Evolutionary conservation across 2,113 vertebrate species (phyloP).

Genomic region (Uropsilus gracilis): DNA sequence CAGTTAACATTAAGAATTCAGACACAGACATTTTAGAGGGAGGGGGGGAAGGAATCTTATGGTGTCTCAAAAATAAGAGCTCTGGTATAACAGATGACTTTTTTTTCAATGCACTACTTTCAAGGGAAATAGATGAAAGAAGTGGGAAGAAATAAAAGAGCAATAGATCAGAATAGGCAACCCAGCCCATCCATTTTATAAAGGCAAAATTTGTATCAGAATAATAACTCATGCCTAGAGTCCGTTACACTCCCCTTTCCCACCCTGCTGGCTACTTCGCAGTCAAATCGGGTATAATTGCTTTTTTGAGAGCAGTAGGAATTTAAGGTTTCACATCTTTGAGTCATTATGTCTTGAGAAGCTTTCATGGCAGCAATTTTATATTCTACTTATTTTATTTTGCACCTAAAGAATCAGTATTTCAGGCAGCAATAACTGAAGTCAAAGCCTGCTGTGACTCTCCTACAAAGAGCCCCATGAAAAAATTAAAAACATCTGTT

Average conservation of each 20-base stretch:
- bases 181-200: not conserved
- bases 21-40: not conserved
- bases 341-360: not conserved
- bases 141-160: not conserved
- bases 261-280: not conserved
- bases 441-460: not conserved
- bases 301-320: not conserved
- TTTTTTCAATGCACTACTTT: not conserved
- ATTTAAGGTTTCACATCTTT: not conserved
- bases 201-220: not conserved
- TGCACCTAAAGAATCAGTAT: slow-evolving; percentile 2
- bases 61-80: not conserved
- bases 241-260: not conserved
- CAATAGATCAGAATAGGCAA: not conserved
- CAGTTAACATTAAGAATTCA: not conserved
- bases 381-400: not conserved
- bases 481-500: not conserved
- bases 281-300: not conserved
- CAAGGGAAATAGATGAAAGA: not conserved
- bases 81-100: not conserved
- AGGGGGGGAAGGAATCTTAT: not conserved
- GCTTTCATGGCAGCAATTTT: not conserved
- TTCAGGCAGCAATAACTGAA: slow-evolving; percentile 49
- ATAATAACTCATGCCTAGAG: not conserved
- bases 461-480: not conserved